These are phyloP conservation scores for Drosophila prolongata DNA, from an alignment of 2,888 invertebrate genomes.

Conservation along the genomic window DNA sequence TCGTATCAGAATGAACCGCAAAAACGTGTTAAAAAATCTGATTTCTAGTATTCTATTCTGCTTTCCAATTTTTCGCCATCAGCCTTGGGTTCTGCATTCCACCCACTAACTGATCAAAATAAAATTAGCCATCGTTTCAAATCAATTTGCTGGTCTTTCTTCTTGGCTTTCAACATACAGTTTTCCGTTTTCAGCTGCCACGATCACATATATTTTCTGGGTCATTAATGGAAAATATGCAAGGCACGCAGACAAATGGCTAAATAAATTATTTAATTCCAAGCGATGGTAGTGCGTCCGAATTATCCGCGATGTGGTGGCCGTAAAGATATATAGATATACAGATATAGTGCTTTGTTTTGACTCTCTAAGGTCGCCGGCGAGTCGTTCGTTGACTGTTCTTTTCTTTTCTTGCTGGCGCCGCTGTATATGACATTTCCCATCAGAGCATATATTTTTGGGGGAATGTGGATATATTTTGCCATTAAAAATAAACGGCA, in stretches of 20 bases:
- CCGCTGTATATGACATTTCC: constrained; percentile 67
- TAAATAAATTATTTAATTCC: constrained; percentile 71
- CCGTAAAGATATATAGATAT: constrained; percentile 2
- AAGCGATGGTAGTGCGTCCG: constrained; percentile 53
- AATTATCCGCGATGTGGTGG: constrained; percentile 49
- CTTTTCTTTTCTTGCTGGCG: constrained; percentile 48
- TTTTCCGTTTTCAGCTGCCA: constrained; percentile 31
- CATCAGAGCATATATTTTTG: constrained; percentile 24
- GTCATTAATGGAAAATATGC: constrained; percentile 71
- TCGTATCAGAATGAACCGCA: neutral
- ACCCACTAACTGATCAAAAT: neutral
- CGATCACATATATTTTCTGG: constrained; percentile 58
- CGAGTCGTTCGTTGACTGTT: constrained; percentile 48
- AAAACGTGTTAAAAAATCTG: neutral
- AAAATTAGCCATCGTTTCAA: constrained; percentile 38
- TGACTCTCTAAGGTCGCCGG: constrained; percentile 50
- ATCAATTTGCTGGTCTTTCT: constrained; percentile 61
- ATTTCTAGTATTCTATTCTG: neutral
- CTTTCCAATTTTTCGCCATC: neutral
- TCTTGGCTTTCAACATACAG: constrained; percentile 34
- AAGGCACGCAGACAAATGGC: constrained; percentile 72
- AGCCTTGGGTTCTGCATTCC: constrained; percentile 4
- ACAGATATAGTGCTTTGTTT: constrained; percentile 24
- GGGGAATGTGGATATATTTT: constrained; percentile 8
- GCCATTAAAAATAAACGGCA: constrained; percentile 54